Evolutionary conservation across 2,797 vertebrate species (phyloP).

Genomic region (Gambelia wislizenii): DNA sequence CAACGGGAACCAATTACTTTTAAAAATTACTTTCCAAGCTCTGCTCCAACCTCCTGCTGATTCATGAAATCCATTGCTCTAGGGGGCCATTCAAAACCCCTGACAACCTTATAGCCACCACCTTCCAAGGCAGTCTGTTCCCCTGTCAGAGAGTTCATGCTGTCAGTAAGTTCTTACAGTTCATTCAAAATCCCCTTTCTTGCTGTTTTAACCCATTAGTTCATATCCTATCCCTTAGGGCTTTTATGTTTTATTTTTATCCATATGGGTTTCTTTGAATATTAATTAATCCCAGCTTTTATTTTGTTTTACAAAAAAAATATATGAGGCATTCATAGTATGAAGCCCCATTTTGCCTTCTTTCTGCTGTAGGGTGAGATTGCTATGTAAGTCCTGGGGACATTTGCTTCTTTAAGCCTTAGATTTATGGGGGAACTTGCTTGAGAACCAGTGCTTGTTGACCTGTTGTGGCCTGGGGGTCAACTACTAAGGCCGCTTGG

Average conservation of each 20-base stretch:
- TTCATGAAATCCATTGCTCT: background rate
- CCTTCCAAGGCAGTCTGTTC: background rate
- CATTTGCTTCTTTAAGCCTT: background rate
- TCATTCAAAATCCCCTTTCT: background rate
- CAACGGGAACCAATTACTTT: too few species aligned
- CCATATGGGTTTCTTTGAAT: background rate
- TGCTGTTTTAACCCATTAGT: background rate
- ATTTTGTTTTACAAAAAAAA: background rate
- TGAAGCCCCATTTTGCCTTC: background rate
- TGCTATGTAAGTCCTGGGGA: background rate
- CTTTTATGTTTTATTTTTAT: background rate
- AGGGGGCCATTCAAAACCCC: background rate
- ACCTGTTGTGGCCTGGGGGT: background rate
- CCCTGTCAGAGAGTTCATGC: background rate
- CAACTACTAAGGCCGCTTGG: conserved; percentile 21
- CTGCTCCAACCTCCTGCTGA: background rate
- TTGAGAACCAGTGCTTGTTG: conserved; percentile 30
- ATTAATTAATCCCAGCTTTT: background rate
- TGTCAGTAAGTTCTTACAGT: background rate
- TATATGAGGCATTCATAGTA: background rate
- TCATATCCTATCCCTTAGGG: background rate
- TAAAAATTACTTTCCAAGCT: background rate
- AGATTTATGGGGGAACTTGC: background rate
- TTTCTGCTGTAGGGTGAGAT: background rate
- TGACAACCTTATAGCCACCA: too few species aligned